Percentiles rank a stretch among this genome's conserved stretches.
Conservation (phyloP, 2,797 vertebrate genomes). For the Coreius guichenoti region DNA sequence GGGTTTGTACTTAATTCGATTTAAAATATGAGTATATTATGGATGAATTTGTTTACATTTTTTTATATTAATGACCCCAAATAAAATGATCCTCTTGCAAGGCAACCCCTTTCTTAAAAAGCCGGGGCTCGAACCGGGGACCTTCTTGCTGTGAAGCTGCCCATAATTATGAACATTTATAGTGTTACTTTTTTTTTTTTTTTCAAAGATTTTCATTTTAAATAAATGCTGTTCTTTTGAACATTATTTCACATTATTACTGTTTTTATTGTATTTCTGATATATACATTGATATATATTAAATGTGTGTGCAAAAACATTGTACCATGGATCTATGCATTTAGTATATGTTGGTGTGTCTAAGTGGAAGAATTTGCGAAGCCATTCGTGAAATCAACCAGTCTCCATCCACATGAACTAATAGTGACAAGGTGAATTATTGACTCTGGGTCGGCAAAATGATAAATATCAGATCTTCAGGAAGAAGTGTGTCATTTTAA, state of each 20-base stretch:
- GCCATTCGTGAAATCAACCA: neutral
- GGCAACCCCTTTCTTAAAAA: too few species aligned
- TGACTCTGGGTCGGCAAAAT: conserved; percentile 24
- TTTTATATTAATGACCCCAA: neutral
- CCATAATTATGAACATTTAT: too few species aligned
- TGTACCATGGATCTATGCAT: too few species aligned
- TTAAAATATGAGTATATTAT: neutral
- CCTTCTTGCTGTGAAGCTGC: too few species aligned
- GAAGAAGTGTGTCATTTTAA: conserved; percentile 41
- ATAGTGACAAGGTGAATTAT: conserved; percentile 24
- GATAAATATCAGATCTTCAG: conserved; percentile 29
- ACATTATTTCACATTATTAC: too few species aligned
- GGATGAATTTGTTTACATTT: neutral
- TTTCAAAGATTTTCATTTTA: too few species aligned
- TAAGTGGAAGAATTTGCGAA: neutral
- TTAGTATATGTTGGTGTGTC: neutral
- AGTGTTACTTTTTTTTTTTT: too few species aligned
- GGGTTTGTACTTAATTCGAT: neutral
- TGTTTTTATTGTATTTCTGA: too few species aligned
- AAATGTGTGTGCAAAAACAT: too few species aligned
- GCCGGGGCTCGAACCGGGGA: too few species aligned
- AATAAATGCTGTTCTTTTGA: too few species aligned
- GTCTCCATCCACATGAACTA: neutral
- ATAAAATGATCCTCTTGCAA: neutral
- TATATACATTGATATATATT: too few species aligned